phyloP scores from a whole-genome alignment of 2,797 vertebrate species.

The Microctenopoma lineatum region DNA sequence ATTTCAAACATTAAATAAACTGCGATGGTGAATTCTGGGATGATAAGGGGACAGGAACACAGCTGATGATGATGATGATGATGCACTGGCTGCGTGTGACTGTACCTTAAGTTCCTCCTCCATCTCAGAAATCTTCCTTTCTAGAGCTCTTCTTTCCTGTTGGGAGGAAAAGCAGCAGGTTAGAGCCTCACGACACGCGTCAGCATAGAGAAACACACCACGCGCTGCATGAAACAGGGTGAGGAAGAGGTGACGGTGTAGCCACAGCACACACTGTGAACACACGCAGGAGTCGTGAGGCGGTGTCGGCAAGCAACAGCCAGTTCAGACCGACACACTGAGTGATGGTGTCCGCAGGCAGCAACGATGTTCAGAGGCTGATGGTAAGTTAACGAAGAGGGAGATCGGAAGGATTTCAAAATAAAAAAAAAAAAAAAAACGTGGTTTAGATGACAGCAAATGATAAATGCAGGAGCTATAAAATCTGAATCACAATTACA shows the following conservation, averaged over 20 bases:
- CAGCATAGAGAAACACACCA: neutral
- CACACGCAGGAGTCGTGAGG: conserved; percentile 64
- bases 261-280: conserved; percentile 44
- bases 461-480: neutral
- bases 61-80: neutral
- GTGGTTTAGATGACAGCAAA: neutral
- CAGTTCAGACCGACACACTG: conserved; percentile 26
- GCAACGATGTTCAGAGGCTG: conserved; percentile 5
- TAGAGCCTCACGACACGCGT: neutral
- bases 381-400: conserved; percentile 3
- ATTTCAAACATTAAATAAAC: no score
- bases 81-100: neutral
- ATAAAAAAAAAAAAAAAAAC: conserved; percentile 18
- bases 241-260: conserved; percentile 47
- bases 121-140: conserved; percentile 99
- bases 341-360: no score
- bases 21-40: no score
- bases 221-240: conserved; percentile 15
- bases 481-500: conserved; percentile 3
- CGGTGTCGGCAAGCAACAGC: conserved; percentile 67
- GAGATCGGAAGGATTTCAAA: conserved; percentile 10
- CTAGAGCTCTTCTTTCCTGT: conserved; percentile 98
- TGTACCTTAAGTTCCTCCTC: conserved; percentile 99
- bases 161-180: conserved; percentile 12
- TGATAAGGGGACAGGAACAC: no score